phyloP scores from a whole-genome alignment of 2,888 invertebrate species.

The Heteropelma amictum region DNA sequence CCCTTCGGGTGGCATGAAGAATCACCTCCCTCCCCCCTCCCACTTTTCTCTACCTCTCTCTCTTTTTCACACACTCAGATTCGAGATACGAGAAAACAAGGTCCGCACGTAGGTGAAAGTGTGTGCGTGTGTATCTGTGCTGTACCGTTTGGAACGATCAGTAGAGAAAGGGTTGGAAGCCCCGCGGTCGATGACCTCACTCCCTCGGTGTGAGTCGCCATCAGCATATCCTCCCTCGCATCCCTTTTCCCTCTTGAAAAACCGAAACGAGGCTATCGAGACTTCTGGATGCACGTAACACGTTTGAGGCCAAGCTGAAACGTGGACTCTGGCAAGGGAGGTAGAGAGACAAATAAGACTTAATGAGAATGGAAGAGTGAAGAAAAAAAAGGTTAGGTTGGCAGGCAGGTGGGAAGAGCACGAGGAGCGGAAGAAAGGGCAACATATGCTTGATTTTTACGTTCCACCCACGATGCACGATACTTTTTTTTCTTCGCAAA shows the following conservation, averaged over 20 bases:
- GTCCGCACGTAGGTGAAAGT: background rate
- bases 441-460: conserved; percentile 72
- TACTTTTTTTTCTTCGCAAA: background rate
- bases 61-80: conserved; percentile 8
- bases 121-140: conserved; percentile 5
- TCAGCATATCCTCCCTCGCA: conserved; percentile 50
- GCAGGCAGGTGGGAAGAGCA: conserved; percentile 69
- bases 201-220: conserved; percentile 51
- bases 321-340: conserved; percentile 10
- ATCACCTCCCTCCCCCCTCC: background rate
- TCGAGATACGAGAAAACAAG: conserved; percentile 35
- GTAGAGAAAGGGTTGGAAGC: conserved; percentile 57
- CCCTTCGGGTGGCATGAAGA: conserved; percentile 53
- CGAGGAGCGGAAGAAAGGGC: conserved; percentile 54
- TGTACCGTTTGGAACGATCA: conserved; percentile 48
- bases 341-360: conserved; percentile 22
- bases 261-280: conserved; percentile 28
- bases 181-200: conserved; percentile 62
- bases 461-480: conserved; percentile 69
- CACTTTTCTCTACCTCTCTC: conserved; percentile 3
- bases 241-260: conserved; percentile 35
- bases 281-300: conserved; percentile 7
- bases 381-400: conserved; percentile 60
- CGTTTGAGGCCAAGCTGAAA: background rate
- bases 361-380: conserved; percentile 26